Conservation (phyloP, 2,113 vertebrate genomes). For the Marmota flaviventris region DNA sequence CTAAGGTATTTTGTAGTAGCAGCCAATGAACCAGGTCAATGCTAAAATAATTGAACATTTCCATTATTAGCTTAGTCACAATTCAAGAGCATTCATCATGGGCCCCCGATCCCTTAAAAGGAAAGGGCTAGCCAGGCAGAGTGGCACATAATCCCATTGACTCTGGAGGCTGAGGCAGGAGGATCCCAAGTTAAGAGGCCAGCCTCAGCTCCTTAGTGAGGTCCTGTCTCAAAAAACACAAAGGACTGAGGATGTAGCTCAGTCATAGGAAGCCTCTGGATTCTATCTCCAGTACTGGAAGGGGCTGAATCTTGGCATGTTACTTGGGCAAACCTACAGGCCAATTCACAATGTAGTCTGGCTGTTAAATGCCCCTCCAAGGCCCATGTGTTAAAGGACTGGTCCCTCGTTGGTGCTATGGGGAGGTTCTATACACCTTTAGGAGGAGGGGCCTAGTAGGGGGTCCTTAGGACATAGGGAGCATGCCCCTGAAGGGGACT, state of each 20-base stretch:
- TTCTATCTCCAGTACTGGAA: too few relatives aligned
- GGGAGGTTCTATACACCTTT: neutral
- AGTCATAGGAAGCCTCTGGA: too few relatives aligned
- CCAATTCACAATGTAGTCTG: neutral
- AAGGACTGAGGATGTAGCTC: too few relatives aligned
- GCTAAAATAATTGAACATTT: neutral
- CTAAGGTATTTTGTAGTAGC: neutral
- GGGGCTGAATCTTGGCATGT: neutral
- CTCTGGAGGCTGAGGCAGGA: too few relatives aligned
- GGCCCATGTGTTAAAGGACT: neutral
- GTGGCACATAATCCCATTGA: too few relatives aligned
- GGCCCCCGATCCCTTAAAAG: neutral
- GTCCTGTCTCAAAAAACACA: too few relatives aligned
- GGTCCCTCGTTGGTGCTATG: neutral
- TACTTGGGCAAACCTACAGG: neutral
- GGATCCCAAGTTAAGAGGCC: too few relatives aligned
- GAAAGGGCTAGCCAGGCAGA: neutral
- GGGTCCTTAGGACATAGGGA: neutral
- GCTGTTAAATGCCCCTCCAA: neutral
- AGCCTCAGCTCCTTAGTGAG: too few relatives aligned
- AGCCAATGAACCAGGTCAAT: too few relatives aligned
- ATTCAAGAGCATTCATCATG: neutral
- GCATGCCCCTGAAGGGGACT: neutral
- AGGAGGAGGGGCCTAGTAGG: neutral
- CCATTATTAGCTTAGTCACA: neutral